Evolutionary conservation across 2,888 invertebrate genomes (phyloP), one percentile per base, ranked within the genome.

Genomic region (Odontothrips loti): DNA sequence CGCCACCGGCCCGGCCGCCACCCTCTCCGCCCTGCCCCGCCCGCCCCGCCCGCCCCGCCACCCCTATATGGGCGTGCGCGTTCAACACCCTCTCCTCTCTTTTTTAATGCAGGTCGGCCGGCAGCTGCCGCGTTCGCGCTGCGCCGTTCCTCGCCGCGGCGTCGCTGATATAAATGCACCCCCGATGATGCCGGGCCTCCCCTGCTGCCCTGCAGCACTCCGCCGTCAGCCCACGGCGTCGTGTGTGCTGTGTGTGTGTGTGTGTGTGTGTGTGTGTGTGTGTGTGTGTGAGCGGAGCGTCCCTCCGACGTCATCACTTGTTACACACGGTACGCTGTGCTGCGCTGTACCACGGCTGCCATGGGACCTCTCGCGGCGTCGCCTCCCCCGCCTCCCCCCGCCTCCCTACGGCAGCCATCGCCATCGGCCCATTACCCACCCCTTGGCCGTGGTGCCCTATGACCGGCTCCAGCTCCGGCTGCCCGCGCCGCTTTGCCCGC

Each of bases 51-150:
- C 51, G 17, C n/a, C 15, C 12, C n/a, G 58, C 58, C 58, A 20
- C 58, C 58, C 58, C 58, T 58, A 51, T 20, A 43, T 43, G 34
- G 34, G 34, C 34, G 34, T 43, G n/a, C 58, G 58, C n/a, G 58
- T 58, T 58, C 20, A 58, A 58, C 58, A 58, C 58, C 58, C 68
- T 75, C 68, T 75, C 58, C 68, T 75, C 68, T 75, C 68, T 75
- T 75, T 75, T 43, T 75, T 75, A 75, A 75, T 75, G 68, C 68
- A 75, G 68, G 68, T 75, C 68, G 68, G 68, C 68, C 68, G 68
- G 68, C 68, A 75, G 68, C 68, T 75, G 68, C 34, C 68, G 68
- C 58, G 20, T 17, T 20, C 20, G 20, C 58, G 58, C 58, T 20
- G 58, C 58, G 20, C 58, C 58, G 58, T 20, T 20, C 9, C 51